These are phyloP conservation scores for Nysson spinosus DNA, from an alignment of 2,888 invertebrate genomes.

Conservation along the genomic window DNA sequence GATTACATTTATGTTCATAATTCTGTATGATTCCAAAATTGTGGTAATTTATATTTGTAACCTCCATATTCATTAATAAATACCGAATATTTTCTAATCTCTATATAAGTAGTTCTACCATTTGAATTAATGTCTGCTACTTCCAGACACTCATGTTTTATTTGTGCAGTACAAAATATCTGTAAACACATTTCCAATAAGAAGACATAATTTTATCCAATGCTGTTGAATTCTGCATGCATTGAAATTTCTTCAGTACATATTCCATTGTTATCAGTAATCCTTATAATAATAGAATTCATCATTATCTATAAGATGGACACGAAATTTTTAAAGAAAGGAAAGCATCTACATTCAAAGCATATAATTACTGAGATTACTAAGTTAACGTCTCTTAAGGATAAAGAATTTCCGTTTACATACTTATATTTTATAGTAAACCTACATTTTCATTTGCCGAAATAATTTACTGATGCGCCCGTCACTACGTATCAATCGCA, in stretches of 20 bases:
- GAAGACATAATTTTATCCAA: no score
- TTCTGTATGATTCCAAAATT: constrained; percentile 73
- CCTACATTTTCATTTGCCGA: no score
- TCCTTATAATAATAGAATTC: no score
- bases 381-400: no score
- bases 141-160: constrained; percentile 73
- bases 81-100: constrained; percentile 68
- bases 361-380: background rate
- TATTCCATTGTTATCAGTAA: no score
- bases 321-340: background rate
- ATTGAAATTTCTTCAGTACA: no score
- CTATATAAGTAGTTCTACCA: constrained; percentile 60
- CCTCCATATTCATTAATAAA: constrained; percentile 73
- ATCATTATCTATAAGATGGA: no score
- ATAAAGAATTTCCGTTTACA: no score
- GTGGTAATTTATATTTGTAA: constrained; percentile 73
- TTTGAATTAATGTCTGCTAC: constrained; percentile 69
- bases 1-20: constrained; percentile 67
- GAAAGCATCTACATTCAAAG: background rate
- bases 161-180: constrained; percentile 75
- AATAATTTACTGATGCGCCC: no score
- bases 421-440: no score
- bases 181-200: constrained; percentile 38
- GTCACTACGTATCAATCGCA: no score
- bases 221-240: no score